Percentiles rank a stretch among this genome's conserved stretches.
Evolutionary conservation across 2,113 vertebrate genomes (phyloP).

Genomic region (Ellobius talpinus): DNA sequence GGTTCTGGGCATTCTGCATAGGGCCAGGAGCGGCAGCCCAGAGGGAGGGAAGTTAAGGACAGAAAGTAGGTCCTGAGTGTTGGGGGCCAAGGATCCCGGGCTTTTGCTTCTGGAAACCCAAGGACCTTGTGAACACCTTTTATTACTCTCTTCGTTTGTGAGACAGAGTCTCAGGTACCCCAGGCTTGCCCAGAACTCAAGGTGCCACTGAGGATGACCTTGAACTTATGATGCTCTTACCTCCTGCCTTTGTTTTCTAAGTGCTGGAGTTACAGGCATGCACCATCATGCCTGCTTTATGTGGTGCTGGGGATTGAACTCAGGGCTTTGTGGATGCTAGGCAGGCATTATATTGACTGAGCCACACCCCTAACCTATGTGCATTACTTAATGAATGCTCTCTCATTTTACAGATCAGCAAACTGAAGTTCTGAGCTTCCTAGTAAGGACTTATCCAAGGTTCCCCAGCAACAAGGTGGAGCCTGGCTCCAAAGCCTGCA

Average conservation of each 20-base stretch:
- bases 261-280: not conserved
- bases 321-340: not conserved
- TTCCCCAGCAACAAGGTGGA: not conserved
- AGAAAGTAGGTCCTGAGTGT: not conserved
- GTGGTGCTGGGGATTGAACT: not conserved
- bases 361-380: not conserved
- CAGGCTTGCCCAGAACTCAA: not conserved
- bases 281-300: not conserved
- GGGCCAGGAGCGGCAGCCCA: not conserved
- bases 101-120: not conserved
- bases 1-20: not conserved
- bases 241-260: not conserved
- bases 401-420: not conserved
- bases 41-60: not conserved
- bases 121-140: not conserved
- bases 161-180: not conserved
- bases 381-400: not conserved
- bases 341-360: not conserved
- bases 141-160: not conserved
- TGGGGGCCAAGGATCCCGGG: not conserved
- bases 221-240: not conserved
- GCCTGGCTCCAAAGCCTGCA: not conserved
- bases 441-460: not conserved
- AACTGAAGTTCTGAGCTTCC: not conserved
- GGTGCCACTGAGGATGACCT: not conserved